Base-by-base conservation (phyloP, 37 sponge, comb jelly and placozoan genomes). In the Ephydatia muelleri region DNA sequence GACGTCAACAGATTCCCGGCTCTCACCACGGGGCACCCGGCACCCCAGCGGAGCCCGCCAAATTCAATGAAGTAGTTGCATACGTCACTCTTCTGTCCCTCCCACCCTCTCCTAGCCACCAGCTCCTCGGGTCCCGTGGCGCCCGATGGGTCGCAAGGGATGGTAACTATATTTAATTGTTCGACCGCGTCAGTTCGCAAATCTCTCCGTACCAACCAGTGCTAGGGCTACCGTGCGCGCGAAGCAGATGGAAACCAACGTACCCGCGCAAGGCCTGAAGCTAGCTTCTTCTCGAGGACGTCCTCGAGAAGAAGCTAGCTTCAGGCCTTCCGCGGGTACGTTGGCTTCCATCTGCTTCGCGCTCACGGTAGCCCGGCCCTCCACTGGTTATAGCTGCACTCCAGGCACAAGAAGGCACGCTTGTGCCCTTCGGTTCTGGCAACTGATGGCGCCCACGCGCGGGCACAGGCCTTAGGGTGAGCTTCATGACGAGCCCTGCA, bases 31-130 rank as follows among this genome's bases (percentile, higher is more conserved):
- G 91, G 91, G 25, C 91, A 91, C 37, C 87, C 87, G 73, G 72
- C 69, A 30, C 74, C n/a, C n/a, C n/a, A n/a, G n/a, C n/a, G 28
- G 64, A 76, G 86, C 11, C 69, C 75, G 0, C 80, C 49, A 73
- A 91, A 91, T 39, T 91, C 91, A 5, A 91, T 80, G 32, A 74
- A 86, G 67, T 91, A 91, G 35, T 79, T 78, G 43, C 91, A 91
- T 6, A 86, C 38, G 6, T 72, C 70, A 13, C 78, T 65, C 68
- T 86, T 91, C 28, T 82, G 35, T 0, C 91, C 91, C 66, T 91
- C 91, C n/a, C 38, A 77, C 8, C 87, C 83, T 38, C 65, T 36
- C 36, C 31, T 64, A 0, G 87, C 79, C 57, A 11, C 57, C 57
- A 57, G 57, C 57, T 57, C 57, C 19, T 57, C 57, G 57, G 57